Conservation (phyloP, 2,888 invertebrate species). For the Sarcophaga subvicina region DNA sequence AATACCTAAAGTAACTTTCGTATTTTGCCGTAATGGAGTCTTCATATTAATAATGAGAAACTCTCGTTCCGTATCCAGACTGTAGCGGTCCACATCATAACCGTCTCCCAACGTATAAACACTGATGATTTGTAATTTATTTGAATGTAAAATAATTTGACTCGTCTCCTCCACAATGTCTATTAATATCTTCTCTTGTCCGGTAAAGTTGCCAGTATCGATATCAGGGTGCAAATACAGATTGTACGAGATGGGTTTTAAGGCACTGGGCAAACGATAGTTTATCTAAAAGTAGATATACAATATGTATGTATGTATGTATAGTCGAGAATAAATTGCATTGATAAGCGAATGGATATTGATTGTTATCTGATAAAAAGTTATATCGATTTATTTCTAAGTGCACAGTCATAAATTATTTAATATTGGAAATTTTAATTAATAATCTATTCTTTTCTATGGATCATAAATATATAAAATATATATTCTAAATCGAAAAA, state of each 20-base stretch:
- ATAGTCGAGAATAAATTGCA: background rate
- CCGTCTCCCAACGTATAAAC: constrained; percentile 62
- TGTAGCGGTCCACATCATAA: constrained; percentile 59
- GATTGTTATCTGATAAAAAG: background rate
- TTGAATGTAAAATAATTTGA: constrained; percentile 84
- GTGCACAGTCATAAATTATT: background rate
- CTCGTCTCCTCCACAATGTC: constrained; percentile 81
- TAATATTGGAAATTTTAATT: background rate
- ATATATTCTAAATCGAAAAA: background rate
- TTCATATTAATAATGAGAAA: constrained; percentile 75
- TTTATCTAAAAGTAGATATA: constrained; percentile 68
- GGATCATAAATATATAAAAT: background rate
- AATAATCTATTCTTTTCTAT: background rate
- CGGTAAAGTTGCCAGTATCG: constrained; percentile 83
- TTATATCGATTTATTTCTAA: background rate
- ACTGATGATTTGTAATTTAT: constrained; percentile 82
- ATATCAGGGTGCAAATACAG: constrained; percentile 86
- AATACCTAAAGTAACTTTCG: constrained; percentile 83
- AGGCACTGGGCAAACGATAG: constrained; percentile 83
- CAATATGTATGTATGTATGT: background rate
- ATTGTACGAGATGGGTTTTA: constrained; percentile 86
- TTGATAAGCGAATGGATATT: background rate
- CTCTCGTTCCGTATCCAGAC: constrained; percentile 72
- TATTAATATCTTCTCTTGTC: constrained; percentile 83
- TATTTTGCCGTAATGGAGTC: constrained; percentile 73